These are phyloP conservation scores for Pristiophorus japonicus DNA, from an alignment of 2,113 vertebrate genomes.

Conservation along the genomic window DNA sequence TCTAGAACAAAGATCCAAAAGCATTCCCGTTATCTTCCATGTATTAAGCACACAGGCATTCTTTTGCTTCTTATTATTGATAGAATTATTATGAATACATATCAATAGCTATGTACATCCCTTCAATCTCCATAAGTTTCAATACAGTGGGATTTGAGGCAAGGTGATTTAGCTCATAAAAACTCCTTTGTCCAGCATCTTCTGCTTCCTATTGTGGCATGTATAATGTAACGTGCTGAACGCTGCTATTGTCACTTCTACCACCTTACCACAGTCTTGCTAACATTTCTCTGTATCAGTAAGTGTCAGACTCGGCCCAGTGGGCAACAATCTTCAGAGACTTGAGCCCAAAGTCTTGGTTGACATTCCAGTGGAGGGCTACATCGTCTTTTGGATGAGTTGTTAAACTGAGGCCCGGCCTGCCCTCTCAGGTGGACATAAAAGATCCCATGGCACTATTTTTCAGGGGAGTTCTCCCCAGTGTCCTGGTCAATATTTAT, in stretches of 20 bases:
- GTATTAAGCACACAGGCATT: background rate
- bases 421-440: background rate
- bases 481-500: background rate
- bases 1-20: background rate
- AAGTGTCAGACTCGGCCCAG: background rate
- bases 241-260: no score
- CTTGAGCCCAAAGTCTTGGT: background rate
- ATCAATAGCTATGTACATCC: background rate
- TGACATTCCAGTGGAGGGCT: background rate
- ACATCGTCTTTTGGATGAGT: background rate
- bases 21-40: background rate
- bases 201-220: no score
- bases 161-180: background rate
- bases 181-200: no score
- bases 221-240: no score
- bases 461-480: background rate
- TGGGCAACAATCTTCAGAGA: background rate
- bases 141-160: background rate
- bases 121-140: background rate
- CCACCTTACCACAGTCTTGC: no score
- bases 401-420: background rate
- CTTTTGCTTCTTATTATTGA: background rate
- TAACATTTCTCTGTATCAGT: no score
- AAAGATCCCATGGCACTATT: background rate
- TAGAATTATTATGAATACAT: background rate